phyloP scores from a whole-genome alignment of 2,113 vertebrate species.

The Hydrochoerus hydrochaeris region DNA sequence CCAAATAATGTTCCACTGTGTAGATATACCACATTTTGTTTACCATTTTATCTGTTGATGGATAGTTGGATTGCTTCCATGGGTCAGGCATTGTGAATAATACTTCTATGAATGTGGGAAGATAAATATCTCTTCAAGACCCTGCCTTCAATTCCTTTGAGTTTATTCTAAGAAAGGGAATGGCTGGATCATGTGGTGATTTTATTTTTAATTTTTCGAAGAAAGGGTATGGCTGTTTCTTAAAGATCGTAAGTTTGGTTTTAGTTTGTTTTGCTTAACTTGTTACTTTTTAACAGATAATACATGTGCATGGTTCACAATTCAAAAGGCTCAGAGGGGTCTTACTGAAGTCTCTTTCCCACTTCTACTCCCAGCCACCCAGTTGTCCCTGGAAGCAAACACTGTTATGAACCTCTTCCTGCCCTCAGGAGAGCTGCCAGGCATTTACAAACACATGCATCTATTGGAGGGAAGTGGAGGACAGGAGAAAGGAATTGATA shows the following conservation, averaged over 20 bases:
- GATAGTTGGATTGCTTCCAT: background rate
- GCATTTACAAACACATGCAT: background rate
- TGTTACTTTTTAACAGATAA: background rate
- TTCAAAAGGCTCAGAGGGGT: background rate
- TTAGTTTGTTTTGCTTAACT: background rate
- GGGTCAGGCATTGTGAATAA: background rate
- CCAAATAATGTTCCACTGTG: background rate
- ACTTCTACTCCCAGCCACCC: background rate
- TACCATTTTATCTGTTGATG: background rate
- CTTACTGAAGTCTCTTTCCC: background rate
- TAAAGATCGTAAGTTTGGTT: background rate
- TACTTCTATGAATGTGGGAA: background rate
- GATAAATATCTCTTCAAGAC: background rate
- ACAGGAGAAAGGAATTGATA: background rate
- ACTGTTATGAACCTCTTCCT: background rate
- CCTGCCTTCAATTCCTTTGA: background rate
- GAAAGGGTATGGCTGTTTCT: background rate
- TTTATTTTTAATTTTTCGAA: conserved; percentile 8
- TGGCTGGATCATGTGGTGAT: background rate
- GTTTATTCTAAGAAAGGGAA: background rate
- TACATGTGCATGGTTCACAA: background rate
- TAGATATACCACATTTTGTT: background rate
- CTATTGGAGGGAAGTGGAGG: background rate
- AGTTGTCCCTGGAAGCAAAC: background rate
- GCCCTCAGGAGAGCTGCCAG: background rate